phyloP scores from a whole-genome alignment of 2,113 vertebrate genomes.

The Hemibates koningsi region DNA sequence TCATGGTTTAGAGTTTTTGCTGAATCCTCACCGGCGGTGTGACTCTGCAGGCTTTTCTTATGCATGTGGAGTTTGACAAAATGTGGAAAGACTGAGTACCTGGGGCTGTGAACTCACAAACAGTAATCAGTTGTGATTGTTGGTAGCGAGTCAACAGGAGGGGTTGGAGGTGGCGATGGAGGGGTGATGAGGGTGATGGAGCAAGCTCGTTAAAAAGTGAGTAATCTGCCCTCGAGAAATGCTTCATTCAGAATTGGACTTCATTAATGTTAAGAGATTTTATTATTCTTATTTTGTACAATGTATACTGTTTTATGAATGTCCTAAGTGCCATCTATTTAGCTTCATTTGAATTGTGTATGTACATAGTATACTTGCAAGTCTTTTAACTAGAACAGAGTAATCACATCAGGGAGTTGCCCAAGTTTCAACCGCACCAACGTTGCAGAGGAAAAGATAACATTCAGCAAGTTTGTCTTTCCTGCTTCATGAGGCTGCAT shows the following conservation, averaged over 20 bases:
- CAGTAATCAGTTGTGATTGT: constrained; percentile 25
- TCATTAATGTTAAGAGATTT: background rate
- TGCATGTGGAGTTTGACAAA: constrained; percentile 10
- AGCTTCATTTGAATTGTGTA: too few relatives aligned
- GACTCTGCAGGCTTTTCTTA: background rate
- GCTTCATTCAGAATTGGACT: background rate
- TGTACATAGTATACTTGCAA: too few relatives aligned
- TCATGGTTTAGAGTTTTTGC: background rate
- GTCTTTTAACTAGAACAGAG: too few relatives aligned
- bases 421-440: too few relatives aligned
- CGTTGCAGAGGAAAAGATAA: too few relatives aligned
- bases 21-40: background rate
- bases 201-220: constrained; percentile 13
- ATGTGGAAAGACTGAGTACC: constrained; percentile 9
- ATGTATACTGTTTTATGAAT: too few relatives aligned
- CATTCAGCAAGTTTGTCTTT: too few relatives aligned
- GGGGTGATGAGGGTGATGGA: background rate
- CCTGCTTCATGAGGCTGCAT: too few relatives aligned
- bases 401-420: too few relatives aligned
- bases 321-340: too few relatives aligned
- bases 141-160: constrained; percentile 12
- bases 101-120: constrained; percentile 1
- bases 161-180: background rate
- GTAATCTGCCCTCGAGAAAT: constrained; percentile 20
- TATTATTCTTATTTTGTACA: too few relatives aligned